phyloP scores from a whole-genome alignment of 2,797 vertebrate species.

The Taeniopygia guttata region DNA sequence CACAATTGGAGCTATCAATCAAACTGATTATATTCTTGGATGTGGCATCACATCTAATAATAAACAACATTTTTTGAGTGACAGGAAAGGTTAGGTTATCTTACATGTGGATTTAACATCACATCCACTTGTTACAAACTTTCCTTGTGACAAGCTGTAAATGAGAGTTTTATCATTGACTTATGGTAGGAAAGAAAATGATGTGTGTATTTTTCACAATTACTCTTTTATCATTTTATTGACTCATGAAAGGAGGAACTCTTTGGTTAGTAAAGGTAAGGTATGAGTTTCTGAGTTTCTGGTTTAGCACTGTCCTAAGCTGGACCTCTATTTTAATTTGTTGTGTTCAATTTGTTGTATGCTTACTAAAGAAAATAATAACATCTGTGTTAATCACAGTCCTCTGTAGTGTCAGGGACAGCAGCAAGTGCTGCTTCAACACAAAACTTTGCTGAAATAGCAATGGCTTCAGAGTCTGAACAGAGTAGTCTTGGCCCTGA shows the following conservation, averaged over 20 bases:
- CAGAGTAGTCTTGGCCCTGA: neutral
- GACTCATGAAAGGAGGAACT: neutral
- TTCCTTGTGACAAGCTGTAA: slow-evolving; percentile 21
- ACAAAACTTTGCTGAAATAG: neutral
- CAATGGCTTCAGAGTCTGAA: neutral
- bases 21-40: neutral
- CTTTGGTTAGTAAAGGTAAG: neutral
- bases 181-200: neutral
- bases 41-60: neutral
- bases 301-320: neutral
- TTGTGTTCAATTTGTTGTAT: accelerated
- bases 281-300: neutral
- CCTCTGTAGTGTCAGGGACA: neutral
- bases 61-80: slow-evolving; percentile 21
- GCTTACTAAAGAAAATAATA: neutral
- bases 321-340: neutral
- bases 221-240: neutral
- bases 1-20: neutral
- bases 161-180: neutral
- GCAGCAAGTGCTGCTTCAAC: neutral
- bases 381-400: neutral
- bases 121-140: neutral
- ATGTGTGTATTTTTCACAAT: neutral
- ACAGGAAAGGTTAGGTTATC: slow-evolving; percentile 26
- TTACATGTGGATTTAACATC: neutral